These are phyloP conservation scores for Acromyrmex charruanus DNA, from an alignment of 1,140 invertebrate genomes.

Conservation along the genomic window DNA sequence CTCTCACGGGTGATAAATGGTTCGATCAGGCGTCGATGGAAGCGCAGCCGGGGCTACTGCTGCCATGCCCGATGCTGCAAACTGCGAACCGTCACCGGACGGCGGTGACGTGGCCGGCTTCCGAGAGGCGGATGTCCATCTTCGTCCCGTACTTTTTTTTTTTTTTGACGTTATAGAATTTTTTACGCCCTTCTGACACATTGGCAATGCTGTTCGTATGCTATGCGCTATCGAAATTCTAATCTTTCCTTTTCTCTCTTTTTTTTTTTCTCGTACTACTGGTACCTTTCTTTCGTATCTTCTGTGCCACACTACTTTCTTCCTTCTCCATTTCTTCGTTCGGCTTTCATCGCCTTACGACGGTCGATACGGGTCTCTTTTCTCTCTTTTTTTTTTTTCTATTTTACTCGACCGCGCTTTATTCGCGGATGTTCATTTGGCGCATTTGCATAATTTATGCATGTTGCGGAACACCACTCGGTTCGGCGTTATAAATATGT, in stretches of 20 bases:
- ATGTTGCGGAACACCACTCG: slow-evolving; percentile 57
- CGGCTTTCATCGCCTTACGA: slow-evolving; percentile 50
- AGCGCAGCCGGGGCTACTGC: slow-evolving; percentile 50
- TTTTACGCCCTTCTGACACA: not conserved
- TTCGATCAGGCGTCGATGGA: slow-evolving; percentile 77
- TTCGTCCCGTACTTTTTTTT: slow-evolving; percentile 30
- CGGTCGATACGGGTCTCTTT: slow-evolving; percentile 17
- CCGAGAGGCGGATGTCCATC: slow-evolving; percentile 59
- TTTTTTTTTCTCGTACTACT: not conserved
- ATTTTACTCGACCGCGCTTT: slow-evolving; percentile 37
- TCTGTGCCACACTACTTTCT: not conserved
- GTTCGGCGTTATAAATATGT: slow-evolving; percentile 64
- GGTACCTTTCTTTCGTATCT: not conserved
- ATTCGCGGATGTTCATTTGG: slow-evolving; percentile 60
- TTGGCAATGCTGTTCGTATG: not conserved
- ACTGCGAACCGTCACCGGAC: slow-evolving; percentile 57
- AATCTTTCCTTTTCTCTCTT: not conserved
- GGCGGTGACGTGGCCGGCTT: slow-evolving; percentile 28
- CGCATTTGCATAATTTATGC: slow-evolving; percentile 63
- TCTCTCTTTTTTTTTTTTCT: not conserved
- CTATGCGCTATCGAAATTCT: not conserved
- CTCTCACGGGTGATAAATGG: slow-evolving; percentile 78
- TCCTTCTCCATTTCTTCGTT: slow-evolving; percentile 6
- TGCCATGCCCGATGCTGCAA: slow-evolving; percentile 37
- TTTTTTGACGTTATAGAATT: slow-evolving; percentile 45